Percentiles rank a stretch among this genome's conserved stretches.
phyloP scores from a whole-genome alignment of 2,113 vertebrate species.

The Crotalus tigris region DNA sequence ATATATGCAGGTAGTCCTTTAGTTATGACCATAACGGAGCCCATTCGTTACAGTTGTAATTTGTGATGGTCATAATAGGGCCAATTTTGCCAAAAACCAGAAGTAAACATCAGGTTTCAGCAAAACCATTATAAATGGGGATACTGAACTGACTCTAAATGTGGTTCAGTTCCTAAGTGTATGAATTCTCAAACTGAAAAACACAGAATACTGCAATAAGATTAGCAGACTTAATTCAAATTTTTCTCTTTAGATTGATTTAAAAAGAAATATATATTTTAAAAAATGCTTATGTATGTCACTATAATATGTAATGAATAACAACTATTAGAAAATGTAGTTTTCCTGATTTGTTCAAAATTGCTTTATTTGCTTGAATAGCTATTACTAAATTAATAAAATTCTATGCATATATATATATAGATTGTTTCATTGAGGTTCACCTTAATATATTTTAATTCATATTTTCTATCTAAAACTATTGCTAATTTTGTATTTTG shows the following conservation, averaged over 20 bases:
- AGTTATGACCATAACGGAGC: no score
- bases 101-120: no score
- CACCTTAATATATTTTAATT: not conserved
- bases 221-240: not conserved
- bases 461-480: not conserved
- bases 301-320: not conserved
- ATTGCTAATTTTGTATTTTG: not conserved
- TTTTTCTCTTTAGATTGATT: not conserved
- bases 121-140: not conserved
- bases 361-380: not conserved
- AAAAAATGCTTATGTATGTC: not conserved
- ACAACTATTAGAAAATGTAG: not conserved
- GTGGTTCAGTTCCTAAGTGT: no score
- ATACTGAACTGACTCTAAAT: no score
- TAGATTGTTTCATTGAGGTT: no score
- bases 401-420: no score
- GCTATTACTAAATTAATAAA: no score
- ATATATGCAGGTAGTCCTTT: not conserved
- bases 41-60: no score
- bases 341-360: not conserved
- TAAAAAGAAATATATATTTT: not conserved
- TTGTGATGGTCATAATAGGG: no score
- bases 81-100: no score
- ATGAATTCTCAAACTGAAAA: not conserved
- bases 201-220: not conserved